Conservation (phyloP, 2,113 vertebrate genomes). For the Colaptes auratus region DNA sequence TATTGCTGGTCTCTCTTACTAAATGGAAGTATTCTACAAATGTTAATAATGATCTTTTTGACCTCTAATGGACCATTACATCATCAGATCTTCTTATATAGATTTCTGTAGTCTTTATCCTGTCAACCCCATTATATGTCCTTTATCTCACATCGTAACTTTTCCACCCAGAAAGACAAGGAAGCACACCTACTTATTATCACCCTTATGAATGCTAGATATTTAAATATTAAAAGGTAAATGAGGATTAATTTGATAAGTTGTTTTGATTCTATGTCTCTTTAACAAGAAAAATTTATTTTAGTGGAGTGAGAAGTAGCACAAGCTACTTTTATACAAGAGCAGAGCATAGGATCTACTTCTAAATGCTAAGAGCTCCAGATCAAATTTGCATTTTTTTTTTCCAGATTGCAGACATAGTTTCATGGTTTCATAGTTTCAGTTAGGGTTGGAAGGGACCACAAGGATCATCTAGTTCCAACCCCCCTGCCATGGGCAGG, state of each 20-base stretch:
- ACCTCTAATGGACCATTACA: not conserved
- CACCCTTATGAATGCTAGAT: not conserved
- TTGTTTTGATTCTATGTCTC: not conserved
- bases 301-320: not conserved
- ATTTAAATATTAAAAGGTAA: not conserved
- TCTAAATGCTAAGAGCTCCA: not conserved
- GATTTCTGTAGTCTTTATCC: not conserved
- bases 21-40: not conserved
- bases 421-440: too few relatives aligned
- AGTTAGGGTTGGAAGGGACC: too few relatives aligned
- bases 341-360: not conserved
- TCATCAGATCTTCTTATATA: not conserved
- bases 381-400: not conserved
- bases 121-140: not conserved
- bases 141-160: not conserved
- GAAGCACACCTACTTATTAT: not conserved
- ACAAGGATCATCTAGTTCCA: too few relatives aligned
- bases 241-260: not conserved
- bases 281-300: not conserved
- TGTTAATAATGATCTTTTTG: not conserved
- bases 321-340: not conserved
- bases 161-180: not conserved
- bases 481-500: too few relatives aligned
- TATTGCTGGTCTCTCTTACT: not conserved
- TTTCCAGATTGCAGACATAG: not conserved